Conservation (phyloP, 37 sponge, comb jelly and placozoan genomes). For the Ephydatia muelleri region DNA sequence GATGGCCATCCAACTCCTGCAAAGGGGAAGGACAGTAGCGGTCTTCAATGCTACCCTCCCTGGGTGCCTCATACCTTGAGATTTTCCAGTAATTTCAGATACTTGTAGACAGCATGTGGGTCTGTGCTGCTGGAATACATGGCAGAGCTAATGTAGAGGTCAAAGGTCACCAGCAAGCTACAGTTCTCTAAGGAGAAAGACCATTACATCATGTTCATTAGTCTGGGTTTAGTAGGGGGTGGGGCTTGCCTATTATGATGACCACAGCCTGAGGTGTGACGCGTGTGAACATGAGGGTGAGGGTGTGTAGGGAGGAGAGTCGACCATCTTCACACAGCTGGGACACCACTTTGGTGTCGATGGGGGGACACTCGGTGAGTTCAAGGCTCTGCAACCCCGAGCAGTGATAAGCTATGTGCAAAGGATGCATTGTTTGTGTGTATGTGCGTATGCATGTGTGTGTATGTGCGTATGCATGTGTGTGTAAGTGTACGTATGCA, state of each 20-base stretch:
- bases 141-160: constrained; percentile 15
- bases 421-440: background rate
- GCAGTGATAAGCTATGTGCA: constrained; percentile 30
- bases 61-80: background rate
- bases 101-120: background rate
- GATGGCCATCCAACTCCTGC: constrained; percentile 17
- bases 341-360: constrained; percentile 9
- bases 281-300: constrained; percentile 52
- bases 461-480: too few species aligned
- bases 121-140: background rate
- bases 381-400: constrained; percentile 8
- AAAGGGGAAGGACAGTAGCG: background rate
- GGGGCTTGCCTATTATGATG: constrained; percentile 8
- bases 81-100: background rate
- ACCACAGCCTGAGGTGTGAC: constrained; percentile 29
- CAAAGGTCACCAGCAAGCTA: background rate
- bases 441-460: background rate
- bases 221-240: background rate
- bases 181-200: constrained; percentile 17
- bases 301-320: constrained; percentile 9
- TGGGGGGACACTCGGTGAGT: constrained; percentile 22
- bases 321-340: constrained; percentile 19
- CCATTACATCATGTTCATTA: background rate
- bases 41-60: background rate
- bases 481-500: too few species aligned